phyloP scores from a whole-genome alignment of 2,113 vertebrate species.

The Ctenodactylus gundi region DNA sequence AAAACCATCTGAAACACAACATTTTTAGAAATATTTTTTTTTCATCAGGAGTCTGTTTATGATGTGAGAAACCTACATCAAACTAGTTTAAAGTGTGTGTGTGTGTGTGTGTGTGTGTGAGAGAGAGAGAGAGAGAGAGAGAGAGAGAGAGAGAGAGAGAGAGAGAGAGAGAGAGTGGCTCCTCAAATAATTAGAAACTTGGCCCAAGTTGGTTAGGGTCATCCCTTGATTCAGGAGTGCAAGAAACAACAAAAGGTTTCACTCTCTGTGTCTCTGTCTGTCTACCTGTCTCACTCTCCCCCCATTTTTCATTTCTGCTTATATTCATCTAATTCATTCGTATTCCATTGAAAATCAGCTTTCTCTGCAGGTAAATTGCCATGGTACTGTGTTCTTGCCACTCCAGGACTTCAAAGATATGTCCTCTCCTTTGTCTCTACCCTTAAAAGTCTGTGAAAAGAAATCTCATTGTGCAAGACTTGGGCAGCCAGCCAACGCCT shows the following conservation, averaged over 20 bases:
- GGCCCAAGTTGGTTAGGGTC: neutral
- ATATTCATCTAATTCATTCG: neutral
- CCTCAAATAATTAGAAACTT: neutral
- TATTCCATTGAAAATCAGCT: neutral
- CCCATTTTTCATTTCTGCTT: neutral
- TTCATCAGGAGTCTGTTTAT: neutral
- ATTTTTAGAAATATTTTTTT: neutral
- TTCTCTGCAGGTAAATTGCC: neutral
- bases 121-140: no score
- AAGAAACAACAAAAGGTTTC: neutral
- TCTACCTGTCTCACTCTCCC: no score
- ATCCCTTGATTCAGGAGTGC: neutral
- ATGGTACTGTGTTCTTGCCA: neutral
- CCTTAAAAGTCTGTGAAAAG: neutral
- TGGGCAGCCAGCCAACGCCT: neutral
- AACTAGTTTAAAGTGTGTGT: neutral
- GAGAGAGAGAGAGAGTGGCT: no score
- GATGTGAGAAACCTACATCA: neutral
- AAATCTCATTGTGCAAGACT: neutral
- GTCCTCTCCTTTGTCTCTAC: neutral
- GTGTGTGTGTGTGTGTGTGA: no score
- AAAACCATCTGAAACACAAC: neutral
- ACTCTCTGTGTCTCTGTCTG: no score
- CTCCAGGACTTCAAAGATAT: neutral
- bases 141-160: no score